Evolutionary conservation across 2,797 vertebrate genomes (phyloP).

Genomic region (Mormyrus hasselquistii): DNA sequence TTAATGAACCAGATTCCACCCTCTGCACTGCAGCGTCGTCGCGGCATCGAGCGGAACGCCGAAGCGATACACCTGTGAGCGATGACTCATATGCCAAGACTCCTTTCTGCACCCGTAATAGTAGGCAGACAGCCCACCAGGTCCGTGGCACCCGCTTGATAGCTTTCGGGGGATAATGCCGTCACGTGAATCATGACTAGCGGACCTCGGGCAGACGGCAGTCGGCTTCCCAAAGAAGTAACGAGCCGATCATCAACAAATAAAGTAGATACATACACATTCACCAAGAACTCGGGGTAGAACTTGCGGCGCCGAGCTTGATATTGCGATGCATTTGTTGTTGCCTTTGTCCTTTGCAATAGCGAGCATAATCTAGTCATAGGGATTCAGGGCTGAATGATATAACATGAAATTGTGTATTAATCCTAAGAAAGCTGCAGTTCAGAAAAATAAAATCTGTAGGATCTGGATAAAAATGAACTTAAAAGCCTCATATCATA

Average conservation of each 20-base stretch:
- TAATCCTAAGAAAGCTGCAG: not conserved
- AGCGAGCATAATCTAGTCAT: not conserved
- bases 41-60: not conserved
- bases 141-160: not conserved
- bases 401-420: not conserved
- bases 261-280: not conserved
- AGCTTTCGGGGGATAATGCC: not conserved
- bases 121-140: not conserved
- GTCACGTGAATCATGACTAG: not conserved
- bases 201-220: not conserved
- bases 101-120: not conserved
- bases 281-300: not conserved
- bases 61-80: not conserved
- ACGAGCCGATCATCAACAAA: not conserved
- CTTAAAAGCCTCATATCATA: not conserved
- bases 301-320: not conserved
- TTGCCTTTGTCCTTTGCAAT: not conserved
- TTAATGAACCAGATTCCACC: not conserved
- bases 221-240: not conserved
- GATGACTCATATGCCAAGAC: not conserved
- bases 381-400: not conserved
- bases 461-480: not conserved
- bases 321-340: not conserved
- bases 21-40: not conserved
- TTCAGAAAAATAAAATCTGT: not conserved